Conservation (phyloP, 2,888 invertebrate genomes). For the Oxystoma pomonae region DNA sequence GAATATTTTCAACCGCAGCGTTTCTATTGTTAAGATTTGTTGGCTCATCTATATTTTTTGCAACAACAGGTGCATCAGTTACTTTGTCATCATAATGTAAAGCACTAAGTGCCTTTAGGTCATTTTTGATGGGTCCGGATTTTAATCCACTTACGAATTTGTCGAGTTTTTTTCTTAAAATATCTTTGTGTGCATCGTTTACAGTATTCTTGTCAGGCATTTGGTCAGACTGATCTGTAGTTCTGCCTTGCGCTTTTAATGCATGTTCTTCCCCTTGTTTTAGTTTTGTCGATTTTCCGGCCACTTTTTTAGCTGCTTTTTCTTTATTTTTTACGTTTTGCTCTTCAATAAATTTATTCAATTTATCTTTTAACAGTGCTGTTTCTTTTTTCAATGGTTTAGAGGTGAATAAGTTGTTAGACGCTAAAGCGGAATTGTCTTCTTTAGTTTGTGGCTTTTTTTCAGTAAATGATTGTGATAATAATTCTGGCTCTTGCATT, state of each 20-base stretch:
- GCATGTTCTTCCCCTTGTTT: background rate
- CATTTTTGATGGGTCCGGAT: background rate
- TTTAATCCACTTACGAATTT: background rate
- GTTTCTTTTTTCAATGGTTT: too few relatives aligned
- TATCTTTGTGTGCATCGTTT: background rate
- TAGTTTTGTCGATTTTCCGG: background rate
- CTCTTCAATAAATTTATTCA: conserved; percentile 2
- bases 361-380: conserved; percentile 1
- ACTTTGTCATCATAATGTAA: background rate
- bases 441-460: too few relatives aligned
- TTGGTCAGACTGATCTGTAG: too few relatives aligned
- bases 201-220: background rate
- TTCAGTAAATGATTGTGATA: too few relatives aligned
- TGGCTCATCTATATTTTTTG: too few relatives aligned
- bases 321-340: background rate
- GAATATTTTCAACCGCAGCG: too few relatives aligned
- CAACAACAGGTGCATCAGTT: background rate
- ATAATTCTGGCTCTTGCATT: too few relatives aligned
- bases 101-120: background rate
- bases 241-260: too few relatives aligned
- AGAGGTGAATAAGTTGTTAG: too few relatives aligned
- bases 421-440: too few relatives aligned
- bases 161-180: background rate
- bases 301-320: background rate
- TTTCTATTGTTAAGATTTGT: too few relatives aligned